phyloP scores from a whole-genome alignment of 2,888 invertebrate genomes.

The Temnothorax unifasciatus region DNA sequence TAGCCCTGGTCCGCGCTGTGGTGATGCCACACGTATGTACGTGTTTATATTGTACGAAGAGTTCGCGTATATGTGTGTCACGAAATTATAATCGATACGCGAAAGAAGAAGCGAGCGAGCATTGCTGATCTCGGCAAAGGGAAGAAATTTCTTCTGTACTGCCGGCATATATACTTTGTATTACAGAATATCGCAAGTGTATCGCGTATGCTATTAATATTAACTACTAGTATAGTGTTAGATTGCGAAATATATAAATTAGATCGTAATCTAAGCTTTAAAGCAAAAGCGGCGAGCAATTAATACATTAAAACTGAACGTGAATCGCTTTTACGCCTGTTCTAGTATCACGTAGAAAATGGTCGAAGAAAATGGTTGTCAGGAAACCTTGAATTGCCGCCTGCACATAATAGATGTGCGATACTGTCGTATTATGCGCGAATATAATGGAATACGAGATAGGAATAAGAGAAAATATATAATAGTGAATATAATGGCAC shows the following conservation, averaged over 20 bases:
- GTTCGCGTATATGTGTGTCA: slow-evolving; percentile 42
- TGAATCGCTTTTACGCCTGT: neutral
- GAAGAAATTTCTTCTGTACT: neutral
- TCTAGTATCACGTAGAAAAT: neutral
- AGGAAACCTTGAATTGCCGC: neutral
- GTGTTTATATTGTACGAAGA: neutral
- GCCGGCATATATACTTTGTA: neutral
- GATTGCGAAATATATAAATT: neutral
- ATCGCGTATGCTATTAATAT: neutral
- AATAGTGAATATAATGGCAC: too few species aligned
- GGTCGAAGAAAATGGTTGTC: neutral
- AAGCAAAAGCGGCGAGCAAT: neutral
- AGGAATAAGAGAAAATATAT: neutral
- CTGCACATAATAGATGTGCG: neutral
- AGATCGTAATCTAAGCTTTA: neutral
- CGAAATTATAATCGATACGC: slow-evolving; percentile 70
- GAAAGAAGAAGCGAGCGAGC: slow-evolving; percentile 51
- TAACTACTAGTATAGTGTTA: neutral
- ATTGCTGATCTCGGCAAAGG: neutral
- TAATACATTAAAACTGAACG: neutral
- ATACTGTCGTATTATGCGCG: neutral
- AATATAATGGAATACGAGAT: neutral
- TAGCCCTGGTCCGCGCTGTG: neutral
- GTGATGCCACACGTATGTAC: slow-evolving; percentile 24
- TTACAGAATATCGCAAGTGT: neutral